Percentiles rank a stretch among this genome's conserved stretches.
Evolutionary conservation across 2,113 vertebrate genomes (phyloP).

Genomic region (Zonotrichia leucophrys): DNA sequence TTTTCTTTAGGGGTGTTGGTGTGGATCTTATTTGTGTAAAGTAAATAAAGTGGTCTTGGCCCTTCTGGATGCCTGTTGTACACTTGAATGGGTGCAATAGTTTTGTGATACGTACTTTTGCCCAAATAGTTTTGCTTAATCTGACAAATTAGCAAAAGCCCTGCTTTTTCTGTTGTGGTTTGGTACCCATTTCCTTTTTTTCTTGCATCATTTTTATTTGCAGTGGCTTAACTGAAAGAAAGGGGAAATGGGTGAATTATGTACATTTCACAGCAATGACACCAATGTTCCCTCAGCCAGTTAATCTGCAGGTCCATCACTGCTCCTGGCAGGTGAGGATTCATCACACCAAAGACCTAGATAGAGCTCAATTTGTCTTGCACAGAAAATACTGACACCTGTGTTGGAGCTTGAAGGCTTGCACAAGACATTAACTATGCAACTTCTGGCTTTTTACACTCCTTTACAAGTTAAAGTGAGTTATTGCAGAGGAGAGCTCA

Average conservation of each 20-base stretch:
- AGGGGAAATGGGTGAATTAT: background rate
- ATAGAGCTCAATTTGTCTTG: background rate
- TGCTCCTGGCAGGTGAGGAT: background rate
- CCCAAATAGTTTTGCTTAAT: background rate
- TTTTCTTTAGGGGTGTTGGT: background rate
- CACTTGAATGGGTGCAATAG: background rate
- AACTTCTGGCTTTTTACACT: background rate
- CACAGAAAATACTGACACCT: background rate
- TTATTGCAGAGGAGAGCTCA: background rate
- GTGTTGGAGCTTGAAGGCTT: background rate
- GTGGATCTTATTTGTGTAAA: background rate
- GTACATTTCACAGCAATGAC: background rate
- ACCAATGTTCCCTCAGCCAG: background rate
- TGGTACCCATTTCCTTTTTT: background rate
- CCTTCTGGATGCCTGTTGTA: background rate
- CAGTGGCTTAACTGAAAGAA: background rate
- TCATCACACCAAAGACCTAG: background rate
- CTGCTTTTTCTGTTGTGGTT: background rate
- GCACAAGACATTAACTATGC: background rate
- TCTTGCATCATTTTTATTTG: background rate
- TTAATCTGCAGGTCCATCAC: background rate
- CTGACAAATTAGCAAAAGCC: background rate
- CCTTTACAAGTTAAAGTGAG: background rate
- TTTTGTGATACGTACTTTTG: background rate
- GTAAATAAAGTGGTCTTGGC: slow-evolving; percentile 58